Conservation (phyloP, 2,888 invertebrate genomes). For the Caenorhabditis drosophilae region DNA sequence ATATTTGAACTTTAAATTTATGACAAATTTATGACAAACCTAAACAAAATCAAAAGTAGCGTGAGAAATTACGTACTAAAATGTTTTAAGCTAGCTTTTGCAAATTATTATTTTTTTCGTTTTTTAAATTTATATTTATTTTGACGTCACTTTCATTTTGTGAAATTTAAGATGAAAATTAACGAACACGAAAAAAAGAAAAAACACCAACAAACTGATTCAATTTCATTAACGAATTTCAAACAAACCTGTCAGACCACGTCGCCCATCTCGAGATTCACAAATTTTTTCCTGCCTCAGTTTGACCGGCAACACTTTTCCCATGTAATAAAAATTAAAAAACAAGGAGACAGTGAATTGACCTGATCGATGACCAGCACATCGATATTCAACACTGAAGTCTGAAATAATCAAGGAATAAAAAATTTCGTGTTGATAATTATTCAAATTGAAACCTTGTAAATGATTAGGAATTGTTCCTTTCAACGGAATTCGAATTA, state of each 20-base stretch:
- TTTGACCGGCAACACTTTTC: constrained; percentile 34
- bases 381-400: constrained; percentile 65
- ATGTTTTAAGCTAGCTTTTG: too few relatives aligned
- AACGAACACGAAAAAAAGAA: too few relatives aligned
- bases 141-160: too few relatives aligned
- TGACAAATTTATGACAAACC: too few relatives aligned
- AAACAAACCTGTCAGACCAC: constrained; percentile 35
- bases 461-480: constrained; percentile 57
- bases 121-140: too few relatives aligned
- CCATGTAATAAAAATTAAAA: constrained; percentile 49
- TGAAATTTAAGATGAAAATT: too few relatives aligned
- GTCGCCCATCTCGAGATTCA: constrained; percentile 42
- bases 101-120: too few relatives aligned
- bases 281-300: constrained; percentile 54
- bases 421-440: constrained; percentile 5
- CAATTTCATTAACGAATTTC: too few relatives aligned
- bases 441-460: constrained; percentile 44
- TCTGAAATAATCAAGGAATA: constrained; percentile 37
- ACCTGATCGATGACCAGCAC: constrained; percentile 63
- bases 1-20: too few relatives aligned
- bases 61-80: too few relatives aligned
- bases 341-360: constrained; percentile 59
- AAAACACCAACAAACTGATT: too few relatives aligned
- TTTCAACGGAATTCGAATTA: constrained; percentile 54
- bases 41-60: too few relatives aligned